phyloP scores from a whole-genome alignment of 2,888 invertebrate genomes.

The Pseudococcus viburni region DNA sequence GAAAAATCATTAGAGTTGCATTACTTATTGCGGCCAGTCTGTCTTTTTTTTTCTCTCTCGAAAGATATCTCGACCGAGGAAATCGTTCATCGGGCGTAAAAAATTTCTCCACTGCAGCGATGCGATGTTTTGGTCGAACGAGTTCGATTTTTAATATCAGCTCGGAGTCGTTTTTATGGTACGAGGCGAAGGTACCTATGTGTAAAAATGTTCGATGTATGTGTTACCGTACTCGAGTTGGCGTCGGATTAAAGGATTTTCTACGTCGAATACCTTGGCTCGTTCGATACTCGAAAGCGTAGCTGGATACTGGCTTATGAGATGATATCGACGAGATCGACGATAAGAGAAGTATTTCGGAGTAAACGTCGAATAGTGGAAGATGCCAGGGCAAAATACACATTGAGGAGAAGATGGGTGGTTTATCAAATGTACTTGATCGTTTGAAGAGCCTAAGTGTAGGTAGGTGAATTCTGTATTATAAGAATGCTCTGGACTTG shows the following conservation, averaged over 20 bases:
- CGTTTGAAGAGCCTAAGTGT: too few relatives aligned
- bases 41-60: background rate
- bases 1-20: too few relatives aligned
- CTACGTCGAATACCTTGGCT: background rate
- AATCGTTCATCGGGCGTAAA: background rate
- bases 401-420: background rate
- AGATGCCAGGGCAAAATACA: background rate
- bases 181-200: background rate
- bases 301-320: background rate
- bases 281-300: background rate
- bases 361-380: background rate
- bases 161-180: background rate
- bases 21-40: background rate
- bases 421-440: too few relatives aligned
- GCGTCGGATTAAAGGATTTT: conserved; percentile 39
- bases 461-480: too few relatives aligned
- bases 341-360: background rate
- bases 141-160: conserved; percentile 41
- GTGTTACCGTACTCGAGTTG: background rate
- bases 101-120: background rate
- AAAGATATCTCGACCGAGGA: background rate
- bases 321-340: background rate
- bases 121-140: conserved; percentile 15
- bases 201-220: background rate
- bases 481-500: too few relatives aligned